phyloP scores from a whole-genome alignment of 2,113 vertebrate genomes.

The Hippocampus comes region DNA sequence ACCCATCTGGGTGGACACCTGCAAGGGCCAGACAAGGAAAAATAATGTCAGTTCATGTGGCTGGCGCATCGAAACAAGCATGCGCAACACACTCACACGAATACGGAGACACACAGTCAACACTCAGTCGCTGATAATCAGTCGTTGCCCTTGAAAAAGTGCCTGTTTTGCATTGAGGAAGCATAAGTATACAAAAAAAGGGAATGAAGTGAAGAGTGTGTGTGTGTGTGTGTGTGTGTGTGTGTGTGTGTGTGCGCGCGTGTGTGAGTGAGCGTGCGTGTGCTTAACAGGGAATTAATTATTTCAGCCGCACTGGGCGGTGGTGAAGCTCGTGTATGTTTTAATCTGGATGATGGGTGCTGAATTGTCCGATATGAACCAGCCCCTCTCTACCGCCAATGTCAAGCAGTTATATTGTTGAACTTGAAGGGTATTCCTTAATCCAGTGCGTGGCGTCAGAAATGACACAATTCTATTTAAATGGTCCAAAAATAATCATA shows the following conservation, averaged over 20 bases:
- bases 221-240: constrained; percentile 9
- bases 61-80: neutral
- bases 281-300: constrained; percentile 40
- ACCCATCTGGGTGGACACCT: neutral
- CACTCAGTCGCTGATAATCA: constrained; percentile 24
- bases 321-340: constrained; percentile 38
- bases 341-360: constrained; percentile 56
- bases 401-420: neutral
- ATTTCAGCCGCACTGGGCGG: constrained; percentile 24
- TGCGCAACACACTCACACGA: constrained; percentile 2
- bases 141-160: constrained; percentile 23
- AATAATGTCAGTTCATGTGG: neutral
- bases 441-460: too few relatives aligned
- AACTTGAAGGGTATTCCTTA: constrained; percentile 3
- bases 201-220: neutral
- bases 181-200: constrained; percentile 8
- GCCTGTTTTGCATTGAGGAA: neutral
- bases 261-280: constrained; percentile 9
- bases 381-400: neutral
- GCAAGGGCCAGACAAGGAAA: neutral
- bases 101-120: constrained; percentile 8
- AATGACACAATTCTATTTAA: too few relatives aligned
- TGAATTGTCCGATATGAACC: constrained; percentile 32
- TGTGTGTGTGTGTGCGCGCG: constrained; percentile 7
- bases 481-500: too few relatives aligned